A percentile compares a stretch with the other conserved stretches of the same genome.
These are phyloP conservation scores for Nothocercus nigrocapillus DNA, from an alignment of 2,113 vertebrate species.

Conservation along the genomic window DNA sequence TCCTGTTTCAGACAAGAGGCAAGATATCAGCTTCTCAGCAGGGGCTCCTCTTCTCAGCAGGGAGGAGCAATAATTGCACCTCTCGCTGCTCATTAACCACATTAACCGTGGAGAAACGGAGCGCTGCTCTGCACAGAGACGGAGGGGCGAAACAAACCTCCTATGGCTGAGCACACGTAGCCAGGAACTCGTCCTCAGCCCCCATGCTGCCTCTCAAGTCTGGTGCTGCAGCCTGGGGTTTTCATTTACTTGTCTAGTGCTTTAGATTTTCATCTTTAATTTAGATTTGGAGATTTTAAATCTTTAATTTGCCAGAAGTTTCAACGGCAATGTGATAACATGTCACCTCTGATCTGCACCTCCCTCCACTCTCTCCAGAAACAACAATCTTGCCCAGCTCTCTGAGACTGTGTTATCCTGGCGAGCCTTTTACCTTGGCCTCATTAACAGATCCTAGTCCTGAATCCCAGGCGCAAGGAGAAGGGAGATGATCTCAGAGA, in stretches of 20 bases:
- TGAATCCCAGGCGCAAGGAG: neutral
- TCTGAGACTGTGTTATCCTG: accelerated
- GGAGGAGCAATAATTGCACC: neutral
- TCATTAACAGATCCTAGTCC: accelerated
- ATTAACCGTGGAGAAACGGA: neutral
- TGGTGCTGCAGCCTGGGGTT: neutral
- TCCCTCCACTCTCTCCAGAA: no score
- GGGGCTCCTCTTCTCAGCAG: neutral
- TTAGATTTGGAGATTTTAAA: neutral
- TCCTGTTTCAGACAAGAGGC: neutral
- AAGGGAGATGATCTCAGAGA: neutral
- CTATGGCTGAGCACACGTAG: neutral
- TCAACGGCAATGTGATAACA: neutral
- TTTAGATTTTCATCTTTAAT: neutral
- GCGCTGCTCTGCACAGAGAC: neutral
- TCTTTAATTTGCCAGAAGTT: neutral
- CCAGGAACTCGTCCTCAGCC: neutral
- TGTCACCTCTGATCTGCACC: neutral
- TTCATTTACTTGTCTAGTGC: neutral
- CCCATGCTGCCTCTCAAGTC: neutral
- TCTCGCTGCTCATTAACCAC: neutral
- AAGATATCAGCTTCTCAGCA: neutral
- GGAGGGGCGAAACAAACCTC: neutral
- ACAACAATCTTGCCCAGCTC: neutral
- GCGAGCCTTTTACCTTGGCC: neutral